Evolutionary conservation across 2,888 invertebrate genomes (phyloP), one percentile per base, ranked within the genome.

Genomic region (Chymomyza procnemis): DNA sequence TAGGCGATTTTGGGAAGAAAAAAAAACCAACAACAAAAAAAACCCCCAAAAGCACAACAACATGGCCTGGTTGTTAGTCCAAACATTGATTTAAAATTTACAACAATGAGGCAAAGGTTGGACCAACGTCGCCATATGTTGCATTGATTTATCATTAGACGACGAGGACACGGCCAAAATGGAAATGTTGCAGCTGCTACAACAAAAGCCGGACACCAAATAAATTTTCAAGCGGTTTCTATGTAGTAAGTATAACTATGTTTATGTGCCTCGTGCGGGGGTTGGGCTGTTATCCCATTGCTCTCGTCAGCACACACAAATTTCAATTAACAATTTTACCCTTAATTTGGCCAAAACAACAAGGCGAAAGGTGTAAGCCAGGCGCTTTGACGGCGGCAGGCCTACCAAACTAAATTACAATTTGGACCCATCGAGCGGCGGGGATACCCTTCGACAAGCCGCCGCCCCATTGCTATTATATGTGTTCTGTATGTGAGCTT

Each of bases 11-110:
- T 34, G 41, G 57, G n/a, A n/a, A n/a, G n/a, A n/a, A n/a, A n/a
- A n/a, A n/a, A n/a, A n/a, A n/a, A n/a, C n/a, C n/a, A n/a, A n/a
- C n/a, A n/a, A n/a, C n/a, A n/a, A n/a, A 66, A 63, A 64, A 62
- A 54, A 30, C 18, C 14, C 50, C 9, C 65, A 66, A 67, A 58
- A 67, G 21, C 47, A 14, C 52, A 66, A 50, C 61, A 30, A 56
- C 46, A 26, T 66, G 74, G 55, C 48, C 18, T 34, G 41, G 30
- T 56, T 9, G 62, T 16, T 48, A 52, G 56, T 64, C 54, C 52
- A 64, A 69, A 80, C 85, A 85, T 85, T 88, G 88, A 88, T 88
- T 88, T 87, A 76, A 85, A 88, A 88, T 88, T 88, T 88, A 88
- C 87, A 79, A 73, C 84, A 69, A 67, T 75, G 75, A 71, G 83